Evolutionary conservation across 2,113 vertebrate genomes (phyloP).

Genomic region (Colaptes auratus): DNA sequence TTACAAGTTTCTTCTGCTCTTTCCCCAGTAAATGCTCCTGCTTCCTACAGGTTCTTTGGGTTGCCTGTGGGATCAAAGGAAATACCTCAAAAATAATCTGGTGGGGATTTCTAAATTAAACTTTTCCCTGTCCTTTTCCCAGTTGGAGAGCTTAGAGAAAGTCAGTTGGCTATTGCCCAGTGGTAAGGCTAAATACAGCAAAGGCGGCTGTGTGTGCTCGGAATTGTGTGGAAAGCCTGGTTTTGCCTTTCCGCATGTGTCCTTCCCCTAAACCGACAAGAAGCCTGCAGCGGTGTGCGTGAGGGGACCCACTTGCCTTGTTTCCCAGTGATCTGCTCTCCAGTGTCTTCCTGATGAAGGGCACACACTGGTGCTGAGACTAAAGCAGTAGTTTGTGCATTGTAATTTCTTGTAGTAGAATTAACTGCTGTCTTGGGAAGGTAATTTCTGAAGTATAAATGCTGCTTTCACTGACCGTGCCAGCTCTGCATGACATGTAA

Average conservation of each 20-base stretch:
- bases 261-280: neutral
- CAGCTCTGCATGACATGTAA: slow-evolving; percentile 39
- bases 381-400: neutral
- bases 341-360: neutral
- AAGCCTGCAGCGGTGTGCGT: neutral
- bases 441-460: slow-evolving; percentile 14
- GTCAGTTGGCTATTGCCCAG: slow-evolving; percentile 18
- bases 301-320: slow-evolving; percentile 12
- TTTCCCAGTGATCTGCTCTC: neutral
- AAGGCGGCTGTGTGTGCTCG: slow-evolving; percentile 22
- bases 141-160: slow-evolving; percentile 59
- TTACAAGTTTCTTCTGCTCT: neutral
- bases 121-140: slow-evolving; percentile 46
- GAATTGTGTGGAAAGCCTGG: slow-evolving; percentile 15
- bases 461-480: slow-evolving; percentile 42
- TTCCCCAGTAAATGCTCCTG: slow-evolving; percentile 10
- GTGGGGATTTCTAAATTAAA: slow-evolving; percentile 53
- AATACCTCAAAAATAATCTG: slow-evolving; percentile 2
- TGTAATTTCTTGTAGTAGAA: slow-evolving; percentile 6
- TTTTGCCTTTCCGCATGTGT: slow-evolving; percentile 34
- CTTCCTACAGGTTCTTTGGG: slow-evolving; percentile 31
- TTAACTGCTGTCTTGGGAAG: slow-evolving; percentile 27
- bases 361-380: neutral
- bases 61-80: slow-evolving; percentile 22
- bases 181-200: slow-evolving; percentile 53